Evolutionary conservation across 2,888 invertebrate species (phyloP).

Genomic region (Pherbina coryleti): DNA sequence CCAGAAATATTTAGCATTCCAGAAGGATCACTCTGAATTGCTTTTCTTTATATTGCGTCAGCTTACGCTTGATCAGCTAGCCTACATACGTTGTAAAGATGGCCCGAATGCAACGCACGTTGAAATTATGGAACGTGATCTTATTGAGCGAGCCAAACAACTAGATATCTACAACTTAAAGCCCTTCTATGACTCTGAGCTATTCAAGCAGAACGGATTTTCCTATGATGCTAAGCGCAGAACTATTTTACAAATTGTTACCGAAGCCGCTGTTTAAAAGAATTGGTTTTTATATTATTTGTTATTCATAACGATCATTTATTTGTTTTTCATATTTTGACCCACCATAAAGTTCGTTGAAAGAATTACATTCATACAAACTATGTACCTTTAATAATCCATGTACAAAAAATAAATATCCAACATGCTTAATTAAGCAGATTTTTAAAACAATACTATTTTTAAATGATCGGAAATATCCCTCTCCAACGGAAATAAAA

Average conservation of each 20-base stretch:
- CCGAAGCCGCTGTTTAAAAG: slow-evolving; percentile 68
- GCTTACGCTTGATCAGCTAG: slow-evolving; percentile 89
- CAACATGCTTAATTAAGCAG: too few relatives aligned
- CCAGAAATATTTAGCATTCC: slow-evolving; percentile 91
- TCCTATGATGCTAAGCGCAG: slow-evolving; percentile 86
- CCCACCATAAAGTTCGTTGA: too few relatives aligned
- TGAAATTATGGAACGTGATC: slow-evolving; percentile 88
- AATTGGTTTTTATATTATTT: too few relatives aligned
- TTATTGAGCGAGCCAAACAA: slow-evolving; percentile 88
- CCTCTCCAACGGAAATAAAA: too few relatives aligned
- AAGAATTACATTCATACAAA: too few relatives aligned
- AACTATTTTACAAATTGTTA: slow-evolving; percentile 85
- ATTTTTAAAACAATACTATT: too few relatives aligned
- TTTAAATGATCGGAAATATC: too few relatives aligned
- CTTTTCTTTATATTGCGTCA: slow-evolving; percentile 95
- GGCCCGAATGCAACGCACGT: slow-evolving; percentile 79
- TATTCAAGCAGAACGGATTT: slow-evolving; percentile 91
- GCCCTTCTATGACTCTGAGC: slow-evolving; percentile 90
- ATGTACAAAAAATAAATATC: too few relatives aligned
- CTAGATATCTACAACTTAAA: slow-evolving; percentile 90
- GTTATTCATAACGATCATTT: too few relatives aligned
- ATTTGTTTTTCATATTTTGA: too few relatives aligned
- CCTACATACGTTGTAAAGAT: slow-evolving; percentile 81
- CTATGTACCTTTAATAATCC: too few relatives aligned
- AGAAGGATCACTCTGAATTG: slow-evolving; percentile 96